These are phyloP conservation scores for Acleris cristana DNA, from an alignment of 2,888 invertebrate species.

Conservation along the genomic window DNA sequence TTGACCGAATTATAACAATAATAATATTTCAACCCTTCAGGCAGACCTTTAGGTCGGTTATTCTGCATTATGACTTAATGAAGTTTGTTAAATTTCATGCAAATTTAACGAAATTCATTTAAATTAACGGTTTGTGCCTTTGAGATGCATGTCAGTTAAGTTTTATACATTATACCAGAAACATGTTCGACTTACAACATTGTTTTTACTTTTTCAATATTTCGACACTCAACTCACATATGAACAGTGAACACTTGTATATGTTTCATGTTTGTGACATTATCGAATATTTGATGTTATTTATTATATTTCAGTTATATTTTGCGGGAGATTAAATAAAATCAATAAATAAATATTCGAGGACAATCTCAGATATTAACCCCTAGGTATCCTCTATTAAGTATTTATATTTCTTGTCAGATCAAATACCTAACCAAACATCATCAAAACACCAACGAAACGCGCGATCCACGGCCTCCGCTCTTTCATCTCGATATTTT, in stretches of 20 bases:
- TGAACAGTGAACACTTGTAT: not conserved
- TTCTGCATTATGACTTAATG: not conserved
- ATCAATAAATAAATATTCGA: no score
- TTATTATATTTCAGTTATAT: no score
- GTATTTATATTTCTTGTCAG: no score
- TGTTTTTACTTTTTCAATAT: constrained; percentile 9
- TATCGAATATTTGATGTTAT: not conserved
- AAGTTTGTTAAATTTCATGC: not conserved
- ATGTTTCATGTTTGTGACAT: not conserved
- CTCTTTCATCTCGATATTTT: constrained; percentile 24
- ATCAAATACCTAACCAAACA: no score
- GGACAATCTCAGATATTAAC: no score
- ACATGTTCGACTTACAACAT: constrained; percentile 12
- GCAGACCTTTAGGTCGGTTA: no score
- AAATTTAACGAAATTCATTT: not conserved
- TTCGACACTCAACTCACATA: not conserved
- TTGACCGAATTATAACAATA: no score
- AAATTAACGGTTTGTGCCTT: constrained; percentile 1
- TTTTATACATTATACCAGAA: not conserved
- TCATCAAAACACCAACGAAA: not conserved
- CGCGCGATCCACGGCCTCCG: not conserved
- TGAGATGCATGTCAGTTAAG: constrained; percentile 21
- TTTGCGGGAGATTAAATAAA: no score
- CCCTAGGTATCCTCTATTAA: no score
- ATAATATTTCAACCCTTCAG: no score